Evolutionary conservation across 2,797 vertebrate species (phyloP).

Genomic region (Poecilia picta): DNA sequence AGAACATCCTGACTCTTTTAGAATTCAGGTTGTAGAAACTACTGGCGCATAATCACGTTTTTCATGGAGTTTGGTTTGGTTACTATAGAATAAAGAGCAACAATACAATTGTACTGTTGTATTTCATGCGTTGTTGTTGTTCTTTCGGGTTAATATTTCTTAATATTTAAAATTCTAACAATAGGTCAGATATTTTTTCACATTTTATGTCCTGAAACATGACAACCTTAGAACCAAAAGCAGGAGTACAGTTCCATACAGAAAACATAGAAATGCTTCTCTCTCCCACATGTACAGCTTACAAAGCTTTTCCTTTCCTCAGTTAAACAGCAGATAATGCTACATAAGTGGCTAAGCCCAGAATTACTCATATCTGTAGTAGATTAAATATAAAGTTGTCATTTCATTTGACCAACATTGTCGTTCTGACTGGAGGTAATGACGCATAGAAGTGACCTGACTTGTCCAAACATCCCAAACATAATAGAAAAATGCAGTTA

Average conservation of each 20-base stretch:
- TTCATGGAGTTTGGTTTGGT: background rate
- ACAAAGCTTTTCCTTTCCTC: background rate
- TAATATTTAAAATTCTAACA: background rate
- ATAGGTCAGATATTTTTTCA: background rate
- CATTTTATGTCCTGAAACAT: background rate
- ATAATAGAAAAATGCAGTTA: background rate
- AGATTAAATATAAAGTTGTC: background rate
- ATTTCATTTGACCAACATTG: background rate
- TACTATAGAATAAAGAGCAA: background rate
- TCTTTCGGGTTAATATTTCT: background rate
- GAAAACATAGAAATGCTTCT: background rate
- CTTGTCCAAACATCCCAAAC: background rate
- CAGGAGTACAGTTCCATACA: background rate
- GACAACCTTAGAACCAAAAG: background rate
- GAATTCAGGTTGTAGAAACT: background rate
- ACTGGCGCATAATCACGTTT: background rate
- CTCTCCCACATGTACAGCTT: background rate
- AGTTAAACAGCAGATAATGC: background rate
- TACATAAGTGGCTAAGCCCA: background rate
- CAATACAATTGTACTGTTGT: background rate
- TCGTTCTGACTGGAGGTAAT: background rate
- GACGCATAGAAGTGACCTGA: background rate
- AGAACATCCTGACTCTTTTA: background rate
- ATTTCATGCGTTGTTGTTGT: background rate
- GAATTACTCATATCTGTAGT: background rate